A percentile compares a stretch with the other conserved stretches of the same genome.
Conservation (phyloP, 2,888 invertebrate species). For the Dicycla oo region DNA sequence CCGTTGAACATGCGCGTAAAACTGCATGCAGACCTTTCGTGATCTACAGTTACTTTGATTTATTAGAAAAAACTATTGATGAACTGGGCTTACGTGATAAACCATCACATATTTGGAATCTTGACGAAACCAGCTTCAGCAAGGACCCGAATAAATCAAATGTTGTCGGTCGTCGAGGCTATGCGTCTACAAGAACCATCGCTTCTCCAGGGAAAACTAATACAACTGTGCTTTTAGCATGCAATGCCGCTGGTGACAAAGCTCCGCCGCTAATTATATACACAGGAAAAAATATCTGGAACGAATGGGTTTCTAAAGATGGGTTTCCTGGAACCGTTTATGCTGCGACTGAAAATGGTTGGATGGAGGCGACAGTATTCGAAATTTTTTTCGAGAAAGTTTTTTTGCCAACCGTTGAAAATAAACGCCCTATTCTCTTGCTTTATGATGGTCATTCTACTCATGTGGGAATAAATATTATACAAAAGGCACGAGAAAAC, state of each 20-base stretch:
- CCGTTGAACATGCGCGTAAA: constrained; percentile 67
- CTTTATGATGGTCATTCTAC: too few species aligned
- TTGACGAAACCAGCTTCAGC: constrained; percentile 53
- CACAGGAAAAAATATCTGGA: constrained; percentile 6
- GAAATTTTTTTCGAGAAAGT: too few species aligned
- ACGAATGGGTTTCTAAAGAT: constrained; percentile 3
- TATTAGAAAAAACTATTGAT: constrained; percentile 45
- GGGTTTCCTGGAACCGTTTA: constrained; percentile 4
- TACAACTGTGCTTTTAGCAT: constrained; percentile 1
- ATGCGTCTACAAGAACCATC: constrained; percentile 17
- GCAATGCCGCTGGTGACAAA: constrained; percentile 8
- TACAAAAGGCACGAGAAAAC: too few species aligned
- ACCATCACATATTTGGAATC: constrained; percentile 61
- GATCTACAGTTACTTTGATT: constrained; percentile 59
- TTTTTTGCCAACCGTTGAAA: too few species aligned
- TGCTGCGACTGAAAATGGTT: constrained; percentile 1
- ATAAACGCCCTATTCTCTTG: too few species aligned
- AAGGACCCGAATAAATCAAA: constrained; percentile 54
- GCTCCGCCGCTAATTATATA: constrained; percentile 2
- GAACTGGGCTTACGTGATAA: constrained; percentile 15
- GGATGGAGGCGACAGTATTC: constrained; percentile 8
- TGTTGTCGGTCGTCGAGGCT: constrained; percentile 20
- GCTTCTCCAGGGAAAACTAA: constrained; percentile 5
- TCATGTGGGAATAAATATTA: too few species aligned
- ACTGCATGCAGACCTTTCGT: constrained; percentile 55